Evolutionary conservation across 2,113 vertebrate genomes (phyloP), one percentile per base, ranked within the genome.

Genomic region (Tauraco erythrolophus): DNA sequence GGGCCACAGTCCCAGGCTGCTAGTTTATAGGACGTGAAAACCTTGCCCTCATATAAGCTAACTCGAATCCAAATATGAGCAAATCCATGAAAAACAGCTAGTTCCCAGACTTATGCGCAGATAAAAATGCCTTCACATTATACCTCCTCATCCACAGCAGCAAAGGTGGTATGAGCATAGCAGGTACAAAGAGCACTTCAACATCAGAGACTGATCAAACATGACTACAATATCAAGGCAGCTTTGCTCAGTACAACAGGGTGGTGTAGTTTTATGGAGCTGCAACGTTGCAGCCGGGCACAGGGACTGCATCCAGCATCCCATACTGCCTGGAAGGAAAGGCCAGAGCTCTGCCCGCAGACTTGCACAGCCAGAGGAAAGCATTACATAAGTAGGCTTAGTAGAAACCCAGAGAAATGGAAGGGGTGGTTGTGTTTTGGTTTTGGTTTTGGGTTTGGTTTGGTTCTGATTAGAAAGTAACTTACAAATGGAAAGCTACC

Each of bases 191-290:
- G 3, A 43, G 43, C 43, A 25, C 24, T 19, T 48, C 3, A 5
- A 14, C 22, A 14, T 5, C 19, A 9, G n/a, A 25, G 45, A 37
- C 14, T 6, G n/a, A 23, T 16, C 51, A 66, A 45, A 45, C 6
- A 3, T 35, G 68, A 48, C 37, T 18, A 66, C 56, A 58, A 19
- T 7, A 65, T 3, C 0, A 1, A 81, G 77, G 64, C 56, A 69
- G 41, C n/a, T 79, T 45, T 31, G 3, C 70, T 62, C 7, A 2
- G 46, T 28, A n/a, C 46, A 50, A n/a, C 19, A 37, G 30, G 14
- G 15, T 4, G 23, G 0, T 27, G 35, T 9, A 50, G 31, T 5
- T 72, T 18, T 8, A 25, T 0, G 0, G 46, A 50, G 35, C 37
- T 54, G 69, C 77, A 50, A 2, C 0, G 0, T 1, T 66, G 37